phyloP scores from a whole-genome alignment of 2,113 vertebrate species.

The Tragelaphus buxtoni region DNA sequence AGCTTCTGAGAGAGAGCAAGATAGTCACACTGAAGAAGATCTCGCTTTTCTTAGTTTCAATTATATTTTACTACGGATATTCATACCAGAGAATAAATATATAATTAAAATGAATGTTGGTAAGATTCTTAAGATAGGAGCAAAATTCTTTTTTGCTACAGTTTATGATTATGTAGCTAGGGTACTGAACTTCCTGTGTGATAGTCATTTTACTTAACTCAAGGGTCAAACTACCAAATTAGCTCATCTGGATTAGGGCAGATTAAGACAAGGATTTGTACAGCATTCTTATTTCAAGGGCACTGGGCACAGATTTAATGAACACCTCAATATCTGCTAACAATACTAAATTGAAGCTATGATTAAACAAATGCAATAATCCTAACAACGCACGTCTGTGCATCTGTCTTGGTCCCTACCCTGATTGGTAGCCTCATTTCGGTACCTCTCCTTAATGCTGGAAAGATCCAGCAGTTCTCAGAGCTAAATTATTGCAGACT shows the following conservation, averaged over 20 bases:
- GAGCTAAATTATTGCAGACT: background rate
- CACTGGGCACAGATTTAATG: background rate
- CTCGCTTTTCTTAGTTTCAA: background rate
- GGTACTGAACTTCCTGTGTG: background rate
- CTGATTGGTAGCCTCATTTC: background rate
- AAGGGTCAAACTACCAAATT: background rate
- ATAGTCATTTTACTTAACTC: background rate
- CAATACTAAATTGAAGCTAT: background rate
- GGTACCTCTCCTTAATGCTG: background rate
- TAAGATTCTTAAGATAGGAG: background rate
- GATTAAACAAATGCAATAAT: background rate
- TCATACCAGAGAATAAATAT: background rate
- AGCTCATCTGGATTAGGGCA: constrained; percentile 44
- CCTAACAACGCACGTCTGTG: background rate
- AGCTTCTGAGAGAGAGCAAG: background rate
- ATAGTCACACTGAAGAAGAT: background rate
- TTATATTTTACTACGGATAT: background rate
- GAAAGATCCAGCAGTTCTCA: background rate
- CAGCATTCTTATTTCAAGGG: constrained; percentile 44
- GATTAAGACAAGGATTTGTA: constrained; percentile 44
- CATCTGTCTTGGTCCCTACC: background rate
- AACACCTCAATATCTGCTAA: background rate
- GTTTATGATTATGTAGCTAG: background rate
- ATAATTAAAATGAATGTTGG: background rate
- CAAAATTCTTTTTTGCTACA: background rate